Evolutionary conservation across 1,140 invertebrate genomes (phyloP).

Genomic region (Drosophila ambigua): DNA sequence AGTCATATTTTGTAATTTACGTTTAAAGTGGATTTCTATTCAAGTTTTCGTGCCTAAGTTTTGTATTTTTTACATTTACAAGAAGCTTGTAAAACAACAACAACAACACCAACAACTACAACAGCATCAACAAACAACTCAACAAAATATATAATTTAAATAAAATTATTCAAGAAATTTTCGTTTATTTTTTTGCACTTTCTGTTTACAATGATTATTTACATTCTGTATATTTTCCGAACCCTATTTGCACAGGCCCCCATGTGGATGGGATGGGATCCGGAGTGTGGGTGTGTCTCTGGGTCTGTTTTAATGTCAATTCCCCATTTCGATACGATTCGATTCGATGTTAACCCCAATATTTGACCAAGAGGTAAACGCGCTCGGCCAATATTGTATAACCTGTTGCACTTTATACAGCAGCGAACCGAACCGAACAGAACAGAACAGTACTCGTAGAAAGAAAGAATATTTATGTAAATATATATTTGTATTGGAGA

Average conservation of each 20-base stretch:
- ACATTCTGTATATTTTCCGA: conserved; percentile 22
- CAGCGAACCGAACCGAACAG: conserved; percentile 17
- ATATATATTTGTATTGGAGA: conserved; percentile 56
- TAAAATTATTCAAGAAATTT: conserved; percentile 69
- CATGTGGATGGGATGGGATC: conserved; percentile 3
- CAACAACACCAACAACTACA: conserved; percentile 30
- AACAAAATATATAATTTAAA: conserved; percentile 81
- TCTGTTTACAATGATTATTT: conserved; percentile 19
- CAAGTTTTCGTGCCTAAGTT: conserved; percentile 61
- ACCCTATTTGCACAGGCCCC: conserved; percentile 3
- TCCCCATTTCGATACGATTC: conserved; percentile 41
- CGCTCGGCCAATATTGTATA: conserved; percentile 72
- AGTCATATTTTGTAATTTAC: conserved; percentile 81
- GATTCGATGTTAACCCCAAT: conserved; percentile 9
- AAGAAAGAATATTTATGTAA: conserved; percentile 55
- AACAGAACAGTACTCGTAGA: conserved; percentile 20
- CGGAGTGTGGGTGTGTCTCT: conserved; percentile 39
- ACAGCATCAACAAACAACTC: conserved; percentile 66
- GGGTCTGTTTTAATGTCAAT: conserved; percentile 67
- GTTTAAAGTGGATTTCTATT: conserved; percentile 70
- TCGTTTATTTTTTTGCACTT: conserved; percentile 27
- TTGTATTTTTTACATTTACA: conserved; percentile 71
- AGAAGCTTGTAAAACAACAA: conserved; percentile 71
- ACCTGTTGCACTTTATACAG: conserved; percentile 76
- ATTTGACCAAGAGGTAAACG: conserved; percentile 56